Evolutionary conservation across 2,888 invertebrate genomes (phyloP).

Genomic region (Charanyca ferruginea): DNA sequence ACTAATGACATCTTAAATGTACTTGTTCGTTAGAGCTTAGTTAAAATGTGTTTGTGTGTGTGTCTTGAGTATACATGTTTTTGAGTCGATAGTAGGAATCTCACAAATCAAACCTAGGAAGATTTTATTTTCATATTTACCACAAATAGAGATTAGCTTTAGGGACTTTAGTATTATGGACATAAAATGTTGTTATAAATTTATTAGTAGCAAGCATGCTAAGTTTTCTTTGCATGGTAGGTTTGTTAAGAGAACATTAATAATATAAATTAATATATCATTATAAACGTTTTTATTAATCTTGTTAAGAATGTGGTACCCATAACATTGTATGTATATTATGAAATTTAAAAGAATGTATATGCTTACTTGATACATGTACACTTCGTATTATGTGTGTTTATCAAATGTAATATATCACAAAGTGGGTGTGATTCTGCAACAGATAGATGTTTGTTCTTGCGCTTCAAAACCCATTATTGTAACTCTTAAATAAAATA

Average conservation of each 20-base stretch:
- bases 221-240: conserved; percentile 87
- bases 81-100: conserved; percentile 73
- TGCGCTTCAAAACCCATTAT: conserved; percentile 85
- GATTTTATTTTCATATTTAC: conserved; percentile 75
- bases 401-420: conserved; percentile 81
- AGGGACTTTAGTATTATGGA: conserved; percentile 81
- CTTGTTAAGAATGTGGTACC: conserved; percentile 81
- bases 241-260: conserved; percentile 78
- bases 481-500: conserved; percentile 89
- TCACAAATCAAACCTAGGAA: conserved; percentile 76
- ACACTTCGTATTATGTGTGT: conserved; percentile 77
- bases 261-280: conserved; percentile 83
- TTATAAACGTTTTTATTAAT: conserved; percentile 79
- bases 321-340: conserved; percentile 83
- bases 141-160: conserved; percentile 74
- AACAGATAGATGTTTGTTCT: conserved; percentile 84
- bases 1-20: conserved; percentile 65
- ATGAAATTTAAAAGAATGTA: conserved; percentile 79
- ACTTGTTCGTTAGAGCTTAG: conserved; percentile 63
- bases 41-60: conserved; percentile 60
- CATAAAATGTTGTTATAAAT: conserved; percentile 86
- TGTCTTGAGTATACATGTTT: conserved; percentile 62
- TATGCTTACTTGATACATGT: conserved; percentile 79
- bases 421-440: conserved; percentile 81
- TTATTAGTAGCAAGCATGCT: conserved; percentile 82